Evolutionary conservation across 2,113 vertebrate genomes (phyloP), one percentile per base, ranked within the genome.

Genomic region (Drymodes brunneopygia): DNA sequence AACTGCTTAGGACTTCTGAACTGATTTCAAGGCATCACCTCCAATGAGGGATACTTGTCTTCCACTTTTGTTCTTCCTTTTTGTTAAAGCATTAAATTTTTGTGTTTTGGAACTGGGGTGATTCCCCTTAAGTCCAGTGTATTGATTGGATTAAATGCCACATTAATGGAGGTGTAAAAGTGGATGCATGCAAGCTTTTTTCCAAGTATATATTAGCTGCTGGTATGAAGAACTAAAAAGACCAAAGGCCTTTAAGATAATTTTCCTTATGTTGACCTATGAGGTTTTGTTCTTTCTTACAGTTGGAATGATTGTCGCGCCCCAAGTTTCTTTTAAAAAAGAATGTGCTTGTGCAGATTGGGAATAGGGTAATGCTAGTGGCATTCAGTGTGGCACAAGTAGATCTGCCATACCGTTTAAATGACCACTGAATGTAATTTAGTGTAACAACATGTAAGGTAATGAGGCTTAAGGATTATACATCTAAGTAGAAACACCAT

Each of bases 391-490:
- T 50, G 48, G 31, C 47, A 81, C 38, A 79, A 28, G 65, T 40
- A 80, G 62, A n/a, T 82, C 38, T 88, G 54, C 54, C 60, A 11
- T 71, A 23, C 10, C 64, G 58, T 90, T 82, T 74, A 75, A 45
- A 45, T 72, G 58, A 47, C 18, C 22, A 36, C 35, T 71, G 64
- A 54, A 73, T 53, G 44, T 48, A 95, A 87, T 93, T 92, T 66
- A 88, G 18, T 60, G 54, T 77, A 84, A 58, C 28, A 67, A 38
- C 54, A 70, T 66, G 29, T n/a, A n/a, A 82, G 38, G 27, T 81
- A 96, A 94, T 88, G 73, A 93, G 74, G 61, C 44, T 94, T 90
- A 90, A 92, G 90, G 67, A 73, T 88, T 94, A 64, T 23, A 77
- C 77, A 83, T 56, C 58, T 83, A 62, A 78, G 44, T 31, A 88